These are phyloP conservation scores for Drosophila mauritiana DNA, from an alignment of 1,140 invertebrate genomes.

Conservation along the genomic window DNA sequence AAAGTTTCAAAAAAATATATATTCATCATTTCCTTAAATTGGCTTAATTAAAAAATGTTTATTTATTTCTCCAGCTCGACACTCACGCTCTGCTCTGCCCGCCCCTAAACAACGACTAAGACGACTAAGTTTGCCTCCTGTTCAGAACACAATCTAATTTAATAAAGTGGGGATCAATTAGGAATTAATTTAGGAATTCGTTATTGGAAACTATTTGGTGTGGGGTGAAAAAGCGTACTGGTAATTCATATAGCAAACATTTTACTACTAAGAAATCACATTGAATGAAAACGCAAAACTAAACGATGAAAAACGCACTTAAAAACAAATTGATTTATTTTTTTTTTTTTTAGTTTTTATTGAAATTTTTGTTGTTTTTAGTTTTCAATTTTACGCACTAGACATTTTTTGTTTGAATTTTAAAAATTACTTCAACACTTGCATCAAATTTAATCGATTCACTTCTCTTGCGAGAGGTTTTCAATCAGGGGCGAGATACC, in stretches of 20 bases:
- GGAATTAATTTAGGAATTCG: slow-evolving; percentile 29
- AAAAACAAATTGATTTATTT: slow-evolving; percentile 30
- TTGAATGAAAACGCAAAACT: slow-evolving; percentile 34
- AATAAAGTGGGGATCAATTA: slow-evolving; percentile 17
- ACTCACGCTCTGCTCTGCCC: slow-evolving; percentile 32
- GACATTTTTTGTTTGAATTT: slow-evolving; percentile 61
- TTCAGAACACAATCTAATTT: slow-evolving; percentile 59
- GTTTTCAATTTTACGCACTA: slow-evolving; percentile 68
- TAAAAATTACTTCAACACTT: slow-evolving; percentile 67
- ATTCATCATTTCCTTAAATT: slow-evolving; percentile 78
- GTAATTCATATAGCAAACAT: slow-evolving; percentile 50
- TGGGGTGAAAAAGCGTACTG: slow-evolving; percentile 29
- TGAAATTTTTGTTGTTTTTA: slow-evolving; percentile 57
- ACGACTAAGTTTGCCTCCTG: slow-evolving; percentile 44
- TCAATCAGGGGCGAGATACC: slow-evolving; percentile 43
- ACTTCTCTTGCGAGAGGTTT: slow-evolving; percentile 32
- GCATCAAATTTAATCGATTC: slow-evolving; percentile 52
- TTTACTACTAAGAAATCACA: slow-evolving; percentile 59
- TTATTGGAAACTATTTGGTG: slow-evolving; percentile 58
- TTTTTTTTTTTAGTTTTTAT: slow-evolving; percentile 43
- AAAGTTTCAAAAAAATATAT: slow-evolving; percentile 84
- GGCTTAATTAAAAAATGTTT: slow-evolving; percentile 77
- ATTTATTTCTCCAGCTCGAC: slow-evolving; percentile 46
- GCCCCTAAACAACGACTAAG: slow-evolving; percentile 52
- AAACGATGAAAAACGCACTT: slow-evolving; percentile 34